phyloP scores from a whole-genome alignment of 1,140 invertebrate genomes.

The Diachasma alloeum region DNA sequence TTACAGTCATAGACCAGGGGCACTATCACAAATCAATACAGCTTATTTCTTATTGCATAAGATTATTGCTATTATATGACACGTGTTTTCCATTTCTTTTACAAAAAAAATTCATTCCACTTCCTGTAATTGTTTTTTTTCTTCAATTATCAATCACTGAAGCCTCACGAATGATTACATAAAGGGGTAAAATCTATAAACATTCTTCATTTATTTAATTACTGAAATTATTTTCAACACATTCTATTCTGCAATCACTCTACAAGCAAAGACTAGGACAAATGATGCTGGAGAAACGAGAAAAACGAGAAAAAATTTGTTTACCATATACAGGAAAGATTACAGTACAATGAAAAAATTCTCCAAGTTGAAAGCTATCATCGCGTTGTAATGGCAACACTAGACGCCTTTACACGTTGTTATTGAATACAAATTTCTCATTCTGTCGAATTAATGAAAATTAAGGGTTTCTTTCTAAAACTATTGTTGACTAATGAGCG shows the following conservation, averaged over 20 bases:
- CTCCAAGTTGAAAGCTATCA: neutral
- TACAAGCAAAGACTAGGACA: slow-evolving; percentile 3
- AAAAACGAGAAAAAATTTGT: neutral
- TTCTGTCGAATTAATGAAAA: neutral
- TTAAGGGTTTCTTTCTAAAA: neutral
- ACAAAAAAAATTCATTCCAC: neutral
- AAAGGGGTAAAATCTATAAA: no score
- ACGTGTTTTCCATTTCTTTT: neutral
- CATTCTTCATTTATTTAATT: neutral
- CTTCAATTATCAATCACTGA: neutral
- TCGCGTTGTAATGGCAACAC: neutral
- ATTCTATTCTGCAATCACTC: neutral
- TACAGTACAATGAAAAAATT: neutral
- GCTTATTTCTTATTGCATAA: neutral
- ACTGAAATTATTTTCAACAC: neutral
- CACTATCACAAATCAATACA: neutral
- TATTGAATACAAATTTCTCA: neutral
- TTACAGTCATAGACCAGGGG: neutral
- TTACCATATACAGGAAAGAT: neutral
- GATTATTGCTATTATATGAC: neutral
- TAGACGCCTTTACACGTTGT: neutral
- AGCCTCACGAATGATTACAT: neutral
- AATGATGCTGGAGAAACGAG: neutral
- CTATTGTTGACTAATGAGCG: neutral
- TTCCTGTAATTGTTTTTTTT: neutral